Evolutionary conservation across 2,888 invertebrate species (phyloP).

Genomic region (Miltochrista miniata): DNA sequence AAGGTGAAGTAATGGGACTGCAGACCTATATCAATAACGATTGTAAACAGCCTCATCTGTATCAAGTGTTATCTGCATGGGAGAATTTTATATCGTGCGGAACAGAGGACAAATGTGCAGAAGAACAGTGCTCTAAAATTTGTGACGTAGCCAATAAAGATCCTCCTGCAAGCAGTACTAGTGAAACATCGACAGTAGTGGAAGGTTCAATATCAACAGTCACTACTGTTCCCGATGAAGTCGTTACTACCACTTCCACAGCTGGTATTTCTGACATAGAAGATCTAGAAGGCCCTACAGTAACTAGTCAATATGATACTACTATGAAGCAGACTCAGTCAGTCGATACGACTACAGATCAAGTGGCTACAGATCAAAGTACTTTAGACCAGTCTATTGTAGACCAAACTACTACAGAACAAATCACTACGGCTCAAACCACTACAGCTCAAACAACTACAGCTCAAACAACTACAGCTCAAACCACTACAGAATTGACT

Average conservation of each 20-base stretch:
- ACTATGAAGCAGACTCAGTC: not conserved
- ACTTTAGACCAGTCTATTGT: not conserved
- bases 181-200: not conserved
- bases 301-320: constrained; percentile 10
- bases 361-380: not conserved
- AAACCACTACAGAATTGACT: not conserved
- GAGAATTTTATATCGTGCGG: constrained; percentile 62
- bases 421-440: not conserved
- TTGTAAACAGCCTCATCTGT: constrained; percentile 67
- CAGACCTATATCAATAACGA: constrained; percentile 68
- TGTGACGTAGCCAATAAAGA: constrained; percentile 65
- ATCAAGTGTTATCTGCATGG: constrained; percentile 63
- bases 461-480: constrained; percentile 7
- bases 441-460: constrained; percentile 7
- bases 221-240: not conserved
- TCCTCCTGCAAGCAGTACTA: constrained; percentile 5
- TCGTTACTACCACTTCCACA: constrained; percentile 5
- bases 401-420: not conserved
- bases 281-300: not conserved
- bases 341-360: not conserved
- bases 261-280: constrained; percentile 9
- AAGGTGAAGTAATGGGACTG: constrained; percentile 56
- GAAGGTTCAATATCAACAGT: constrained; percentile 1
- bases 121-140: constrained; percentile 49
- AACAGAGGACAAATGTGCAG: constrained; percentile 55